Base-by-base conservation (phyloP, 2,888 invertebrate species). In the Timema cristinae region DNA sequence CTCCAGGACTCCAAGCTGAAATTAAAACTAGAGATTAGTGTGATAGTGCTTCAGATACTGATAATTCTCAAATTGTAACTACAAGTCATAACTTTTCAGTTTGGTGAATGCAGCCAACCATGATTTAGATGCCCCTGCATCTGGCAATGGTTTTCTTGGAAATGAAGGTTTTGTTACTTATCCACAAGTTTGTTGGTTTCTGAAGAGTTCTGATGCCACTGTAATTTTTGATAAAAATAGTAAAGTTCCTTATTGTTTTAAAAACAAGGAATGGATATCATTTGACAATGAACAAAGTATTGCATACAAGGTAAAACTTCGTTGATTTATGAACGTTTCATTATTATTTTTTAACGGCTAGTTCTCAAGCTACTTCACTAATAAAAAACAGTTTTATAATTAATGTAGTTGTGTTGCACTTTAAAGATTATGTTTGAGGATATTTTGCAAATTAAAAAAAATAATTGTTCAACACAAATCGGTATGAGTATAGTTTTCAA, bases 211-310 rank as follows among this genome's bases (percentile, higher is more conserved):
- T 11, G 81, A 82, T 70, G 86, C 89, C 2, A 82, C 83, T 0
- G 83, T 84, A 7, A 82, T 88, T 54, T 91, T 89, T 78, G 92
- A 94, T 78, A 81, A 84, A 9, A 86, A 88, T 56, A 88, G 91
- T 7, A 87, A 87, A 78, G 94, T 93, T 61, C 94, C 95, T 0
- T 96, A 92, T 82, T 85, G 91, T 8, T 89, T 87, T 77, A 86
- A 86, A 73, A 83, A 84, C 67, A 82, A 82, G 15, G 91, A 95
- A 77, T 96, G 96, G 96, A 86, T 94, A 63, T 93, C 94, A 0
- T 95, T 89, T 80, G 95, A 95, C 75, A 87, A 91, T 77, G 84
- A 86, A 49, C 81, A 84, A 68, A 95, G 94, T 81, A 85, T 93
- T 4, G 83, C 83, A 70, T 87, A 87, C 77, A 95, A 93, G 83